Evolutionary conservation across 2,797 vertebrate genomes (phyloP).

Genomic region (Dermochelys coriacea): DNA sequence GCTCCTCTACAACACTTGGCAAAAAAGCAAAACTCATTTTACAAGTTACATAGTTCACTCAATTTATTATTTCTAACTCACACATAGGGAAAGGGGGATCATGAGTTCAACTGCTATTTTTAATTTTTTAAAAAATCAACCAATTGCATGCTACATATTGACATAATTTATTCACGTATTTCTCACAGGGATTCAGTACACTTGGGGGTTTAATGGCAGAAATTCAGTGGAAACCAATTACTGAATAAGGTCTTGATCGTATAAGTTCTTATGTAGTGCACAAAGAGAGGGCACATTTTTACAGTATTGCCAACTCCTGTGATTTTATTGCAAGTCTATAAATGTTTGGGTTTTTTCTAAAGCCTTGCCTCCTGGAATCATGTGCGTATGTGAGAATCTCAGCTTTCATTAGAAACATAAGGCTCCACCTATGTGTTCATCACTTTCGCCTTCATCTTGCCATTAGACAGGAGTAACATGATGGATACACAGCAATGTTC

Average conservation of each 20-base stretch:
- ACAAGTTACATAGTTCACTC: neutral
- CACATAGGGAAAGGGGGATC: slow-evolving; percentile 3
- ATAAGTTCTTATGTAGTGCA: neutral
- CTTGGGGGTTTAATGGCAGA: neutral
- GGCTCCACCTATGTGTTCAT: neutral
- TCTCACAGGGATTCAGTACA: neutral
- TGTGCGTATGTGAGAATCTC: neutral
- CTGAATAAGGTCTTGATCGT: neutral
- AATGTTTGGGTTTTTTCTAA: neutral
- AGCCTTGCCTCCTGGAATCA: neutral
- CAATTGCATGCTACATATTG: neutral
- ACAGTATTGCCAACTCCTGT: neutral
- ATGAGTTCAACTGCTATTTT: neutral
- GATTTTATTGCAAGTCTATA: neutral
- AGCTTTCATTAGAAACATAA: neutral
- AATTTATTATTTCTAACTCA: slow-evolving; percentile 26
- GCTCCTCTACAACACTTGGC: slow-evolving; percentile 79
- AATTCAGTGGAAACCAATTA: neutral
- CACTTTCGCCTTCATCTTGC: slow-evolving; percentile 7
- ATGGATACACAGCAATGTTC: neutral
- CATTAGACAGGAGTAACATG: neutral
- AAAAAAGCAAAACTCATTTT: slow-evolving; percentile 57
- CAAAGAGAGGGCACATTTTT: neutral
- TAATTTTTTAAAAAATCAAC: neutral
- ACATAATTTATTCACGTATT: neutral